Evolutionary conservation across 2,797 vertebrate species (phyloP).

Genomic region (Molossus alvarezi): DNA sequence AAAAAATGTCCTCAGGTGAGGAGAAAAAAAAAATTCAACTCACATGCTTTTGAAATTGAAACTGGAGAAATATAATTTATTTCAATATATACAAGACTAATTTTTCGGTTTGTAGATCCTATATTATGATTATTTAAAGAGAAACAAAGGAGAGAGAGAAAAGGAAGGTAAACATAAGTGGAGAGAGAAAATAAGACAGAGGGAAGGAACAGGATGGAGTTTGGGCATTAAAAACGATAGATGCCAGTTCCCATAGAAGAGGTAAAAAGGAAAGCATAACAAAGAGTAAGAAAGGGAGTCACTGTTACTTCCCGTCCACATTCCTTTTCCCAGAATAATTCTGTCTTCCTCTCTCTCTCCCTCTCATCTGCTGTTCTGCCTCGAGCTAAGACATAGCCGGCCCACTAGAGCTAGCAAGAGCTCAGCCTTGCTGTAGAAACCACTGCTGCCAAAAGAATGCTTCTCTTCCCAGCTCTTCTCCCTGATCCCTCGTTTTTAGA

Average conservation of each 20-base stretch:
- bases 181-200: background rate
- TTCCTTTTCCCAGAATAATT: background rate
- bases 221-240: background rate
- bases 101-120: background rate
- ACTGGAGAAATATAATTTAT: conserved; percentile 46
- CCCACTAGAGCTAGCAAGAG: background rate
- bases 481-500: background rate
- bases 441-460: background rate
- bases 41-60: conserved; percentile 21
- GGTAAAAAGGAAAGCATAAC: background rate
- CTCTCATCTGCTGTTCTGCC: background rate
- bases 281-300: background rate
- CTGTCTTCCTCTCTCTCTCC: background rate
- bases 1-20: no score
- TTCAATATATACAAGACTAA: background rate
- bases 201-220: conserved; percentile 18
- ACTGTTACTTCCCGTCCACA: background rate
- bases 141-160: background rate
- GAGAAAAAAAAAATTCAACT: background rate
- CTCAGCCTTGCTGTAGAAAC: background rate
- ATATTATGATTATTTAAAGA: background rate
- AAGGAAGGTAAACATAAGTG: background rate
- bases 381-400: background rate
- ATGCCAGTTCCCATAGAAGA: background rate
- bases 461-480: background rate